Evolutionary conservation across 1,140 invertebrate genomes (phyloP).

Genomic region (Scaptomyza pallida): DNA sequence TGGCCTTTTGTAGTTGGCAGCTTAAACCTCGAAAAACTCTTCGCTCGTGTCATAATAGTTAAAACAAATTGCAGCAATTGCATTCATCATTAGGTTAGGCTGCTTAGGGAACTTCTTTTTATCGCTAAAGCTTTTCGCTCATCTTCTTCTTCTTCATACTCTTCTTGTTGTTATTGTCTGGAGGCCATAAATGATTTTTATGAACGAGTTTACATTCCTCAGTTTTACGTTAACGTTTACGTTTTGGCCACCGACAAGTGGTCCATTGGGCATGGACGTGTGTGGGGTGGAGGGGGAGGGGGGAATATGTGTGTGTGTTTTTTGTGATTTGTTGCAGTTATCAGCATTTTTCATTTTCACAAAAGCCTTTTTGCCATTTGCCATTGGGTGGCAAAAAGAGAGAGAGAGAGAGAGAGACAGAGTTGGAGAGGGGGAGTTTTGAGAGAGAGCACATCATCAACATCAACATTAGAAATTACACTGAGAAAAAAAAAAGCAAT

Average conservation of each 20-base stretch:
- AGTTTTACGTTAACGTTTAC: conserved; percentile 45
- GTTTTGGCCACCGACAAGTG: conserved; percentile 36
- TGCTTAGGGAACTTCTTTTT: conserved; percentile 31
- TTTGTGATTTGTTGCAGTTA: conserved; percentile 76
- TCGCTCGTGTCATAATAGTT: conserved; percentile 48
- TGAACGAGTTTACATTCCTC: conserved; percentile 71
- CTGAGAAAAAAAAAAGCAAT: neutral
- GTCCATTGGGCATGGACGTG: conserved; percentile 1
- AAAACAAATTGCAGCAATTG: conserved; percentile 76
- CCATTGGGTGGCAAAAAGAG: conserved; percentile 3
- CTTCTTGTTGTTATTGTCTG: conserved; percentile 27
- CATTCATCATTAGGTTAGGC: conserved; percentile 72
- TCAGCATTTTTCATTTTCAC: conserved; percentile 79
- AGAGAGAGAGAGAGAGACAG: conserved; percentile 1
- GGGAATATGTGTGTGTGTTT: conserved; percentile 18
- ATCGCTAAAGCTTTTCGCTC: neutral
- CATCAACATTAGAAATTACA: conserved; percentile 13
- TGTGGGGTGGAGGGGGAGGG: conserved; percentile 18
- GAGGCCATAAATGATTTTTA: conserved; percentile 72
- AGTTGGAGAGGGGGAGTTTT: conserved; percentile 11
- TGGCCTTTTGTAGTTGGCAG: conserved; percentile 35
- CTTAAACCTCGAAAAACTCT: neutral
- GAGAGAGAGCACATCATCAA: conserved; percentile 67
- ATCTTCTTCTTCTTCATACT: neutral
- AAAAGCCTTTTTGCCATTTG: conserved; percentile 55